Evolutionary conservation across 1,140 invertebrate species (phyloP).

Genomic region (Rhopalosiphum maidis): DNA sequence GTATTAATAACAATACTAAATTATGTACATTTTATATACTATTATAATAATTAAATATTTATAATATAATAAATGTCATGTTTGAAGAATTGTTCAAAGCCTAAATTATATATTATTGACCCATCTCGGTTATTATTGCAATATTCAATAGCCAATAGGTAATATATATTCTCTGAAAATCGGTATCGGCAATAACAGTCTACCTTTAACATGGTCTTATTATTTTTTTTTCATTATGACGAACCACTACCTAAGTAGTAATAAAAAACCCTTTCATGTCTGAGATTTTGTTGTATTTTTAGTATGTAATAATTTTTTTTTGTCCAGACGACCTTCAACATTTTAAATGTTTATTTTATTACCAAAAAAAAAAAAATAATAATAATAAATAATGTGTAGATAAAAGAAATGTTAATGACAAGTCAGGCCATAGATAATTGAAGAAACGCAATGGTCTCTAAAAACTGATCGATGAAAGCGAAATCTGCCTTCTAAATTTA

Average conservation of each 20-base stretch:
- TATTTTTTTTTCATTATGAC: neutral
- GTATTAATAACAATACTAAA: too few relatives aligned
- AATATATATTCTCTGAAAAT: neutral
- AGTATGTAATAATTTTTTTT: neutral
- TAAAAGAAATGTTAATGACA: conserved; percentile 24
- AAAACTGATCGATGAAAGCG: conserved; percentile 46
- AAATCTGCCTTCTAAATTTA: conserved; percentile 29
- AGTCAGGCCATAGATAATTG: conserved; percentile 34
- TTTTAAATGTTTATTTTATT: conserved; percentile 11
- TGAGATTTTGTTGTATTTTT: neutral
- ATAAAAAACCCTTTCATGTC: neutral
- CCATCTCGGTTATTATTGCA: neutral
- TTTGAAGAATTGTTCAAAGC: neutral
- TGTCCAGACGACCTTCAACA: neutral
- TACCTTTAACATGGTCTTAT: neutral
- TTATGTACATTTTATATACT: too few relatives aligned
- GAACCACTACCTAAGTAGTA: neutral
- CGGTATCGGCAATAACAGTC: neutral
- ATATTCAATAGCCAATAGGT: neutral
- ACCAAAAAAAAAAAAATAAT: neutral
- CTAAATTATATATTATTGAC: neutral
- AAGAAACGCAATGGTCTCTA: conserved; percentile 23
- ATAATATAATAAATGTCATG: too few relatives aligned
- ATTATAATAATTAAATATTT: too few relatives aligned
- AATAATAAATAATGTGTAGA: neutral